Evolutionary conservation across 1,140 invertebrate species (phyloP).

Genomic region (Prorops nasuta): DNA sequence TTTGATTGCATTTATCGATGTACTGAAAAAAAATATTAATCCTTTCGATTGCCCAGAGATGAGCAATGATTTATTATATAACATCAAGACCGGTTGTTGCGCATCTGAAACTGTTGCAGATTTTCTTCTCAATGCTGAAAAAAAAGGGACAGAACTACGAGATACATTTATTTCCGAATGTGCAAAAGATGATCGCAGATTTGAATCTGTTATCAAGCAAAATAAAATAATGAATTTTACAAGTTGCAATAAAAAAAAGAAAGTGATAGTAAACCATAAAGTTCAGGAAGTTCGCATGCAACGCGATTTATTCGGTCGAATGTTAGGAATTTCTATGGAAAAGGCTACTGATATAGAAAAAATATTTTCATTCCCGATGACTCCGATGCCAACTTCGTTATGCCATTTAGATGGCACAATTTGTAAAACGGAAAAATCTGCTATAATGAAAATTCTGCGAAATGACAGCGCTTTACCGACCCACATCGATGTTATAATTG

Average conservation of each 20-base stretch:
- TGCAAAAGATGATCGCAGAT: conserved; percentile 18
- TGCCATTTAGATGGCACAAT: conserved; percentile 22
- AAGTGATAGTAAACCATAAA: conserved; percentile 16
- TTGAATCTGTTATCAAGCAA: conserved; percentile 24
- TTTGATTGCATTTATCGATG: conserved; percentile 15
- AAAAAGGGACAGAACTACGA: conserved; percentile 14
- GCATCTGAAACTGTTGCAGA: conserved; percentile 14
- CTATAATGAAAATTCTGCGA: background rate
- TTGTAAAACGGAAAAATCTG: conserved; percentile 21
- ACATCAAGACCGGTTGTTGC: conserved; percentile 23
- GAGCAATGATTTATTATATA: conserved; percentile 17
- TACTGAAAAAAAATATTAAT: conserved; percentile 20
- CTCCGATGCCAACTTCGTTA: conserved; percentile 19
- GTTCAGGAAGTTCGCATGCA: conserved; percentile 25
- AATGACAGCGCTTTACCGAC: background rate
- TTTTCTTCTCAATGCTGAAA: conserved; percentile 20
- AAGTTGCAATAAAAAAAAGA: conserved; percentile 16
- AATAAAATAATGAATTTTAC: conserved; percentile 28
- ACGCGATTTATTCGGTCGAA: conserved; percentile 24
- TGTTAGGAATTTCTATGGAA: conserved; percentile 18
- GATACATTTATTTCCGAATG: conserved; percentile 28
- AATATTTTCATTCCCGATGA: conserved; percentile 16
- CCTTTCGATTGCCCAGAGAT: conserved; percentile 18
- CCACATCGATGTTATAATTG: conserved; percentile 10
- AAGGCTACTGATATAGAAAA: conserved; percentile 23